These are phyloP conservation scores for Albula goreensis DNA, from an alignment of 2,113 vertebrate species.

Conservation along the genomic window DNA sequence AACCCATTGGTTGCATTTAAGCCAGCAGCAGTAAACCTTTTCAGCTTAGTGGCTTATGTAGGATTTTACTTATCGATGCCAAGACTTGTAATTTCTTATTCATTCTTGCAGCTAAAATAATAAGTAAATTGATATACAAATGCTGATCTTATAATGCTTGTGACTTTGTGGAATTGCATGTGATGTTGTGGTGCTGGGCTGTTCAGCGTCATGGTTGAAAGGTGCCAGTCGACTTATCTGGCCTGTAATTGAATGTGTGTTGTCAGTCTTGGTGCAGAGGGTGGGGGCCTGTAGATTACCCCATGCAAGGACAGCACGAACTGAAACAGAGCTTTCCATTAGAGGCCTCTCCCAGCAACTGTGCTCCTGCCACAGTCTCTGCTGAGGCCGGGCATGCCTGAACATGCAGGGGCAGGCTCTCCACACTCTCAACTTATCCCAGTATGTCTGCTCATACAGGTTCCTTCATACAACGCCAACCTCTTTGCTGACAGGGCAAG, in stretches of 20 bases:
- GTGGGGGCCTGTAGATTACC: not conserved
- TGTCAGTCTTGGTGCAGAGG: not conserved
- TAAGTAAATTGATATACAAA: not conserved
- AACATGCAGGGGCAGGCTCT: slow-evolving; percentile 27
- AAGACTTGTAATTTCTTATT: no score
- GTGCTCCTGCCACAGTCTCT: slow-evolving; percentile 51
- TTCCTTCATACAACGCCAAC: not conserved
- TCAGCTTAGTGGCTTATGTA: no score
- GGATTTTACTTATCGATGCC: no score
- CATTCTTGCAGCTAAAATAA: not conserved
- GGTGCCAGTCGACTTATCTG: not conserved
- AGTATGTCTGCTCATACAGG: not conserved
- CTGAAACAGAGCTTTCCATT: slow-evolving; percentile 5
- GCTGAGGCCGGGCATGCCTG: slow-evolving; percentile 30
- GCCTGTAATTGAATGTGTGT: not conserved
- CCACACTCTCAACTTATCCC: not conserved
- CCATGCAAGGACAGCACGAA: not conserved
- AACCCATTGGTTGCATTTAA: not conserved
- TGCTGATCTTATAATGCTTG: not conserved
- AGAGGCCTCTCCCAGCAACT: slow-evolving; percentile 51
- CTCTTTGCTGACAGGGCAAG: not conserved
- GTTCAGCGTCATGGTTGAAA: not conserved
- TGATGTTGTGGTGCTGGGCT: not conserved
- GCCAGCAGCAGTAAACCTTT: no score
- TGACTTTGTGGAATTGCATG: not conserved